These are phyloP conservation scores for Popillia japonica DNA, from an alignment of 1,140 invertebrate species.

Conservation along the genomic window DNA sequence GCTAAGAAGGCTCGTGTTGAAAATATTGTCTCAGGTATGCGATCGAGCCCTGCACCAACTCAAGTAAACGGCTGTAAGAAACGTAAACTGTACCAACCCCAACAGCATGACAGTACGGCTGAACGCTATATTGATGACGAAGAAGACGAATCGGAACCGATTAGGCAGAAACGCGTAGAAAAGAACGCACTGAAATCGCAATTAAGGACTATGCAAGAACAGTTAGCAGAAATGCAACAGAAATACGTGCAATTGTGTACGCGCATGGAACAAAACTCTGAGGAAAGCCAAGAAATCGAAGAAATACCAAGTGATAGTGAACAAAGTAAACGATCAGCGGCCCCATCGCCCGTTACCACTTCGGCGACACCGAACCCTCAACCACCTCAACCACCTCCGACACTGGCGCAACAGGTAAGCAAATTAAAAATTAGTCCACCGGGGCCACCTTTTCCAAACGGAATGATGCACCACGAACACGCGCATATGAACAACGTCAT, in stretches of 20 bases:
- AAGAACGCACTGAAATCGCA: slow-evolving; percentile 86
- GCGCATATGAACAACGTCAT: slow-evolving; percentile 73
- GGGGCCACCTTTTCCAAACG: slow-evolving; percentile 57
- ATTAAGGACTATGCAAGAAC: slow-evolving; percentile 85
- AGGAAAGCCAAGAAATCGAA: slow-evolving; percentile 75
- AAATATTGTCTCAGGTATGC: slow-evolving; percentile 92
- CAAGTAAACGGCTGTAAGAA: slow-evolving; percentile 93
- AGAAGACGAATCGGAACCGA: slow-evolving; percentile 78
- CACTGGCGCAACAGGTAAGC: slow-evolving; percentile 74
- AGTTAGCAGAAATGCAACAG: slow-evolving; percentile 89
- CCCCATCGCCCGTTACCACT: slow-evolving; percentile 68
- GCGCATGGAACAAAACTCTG: slow-evolving; percentile 78
- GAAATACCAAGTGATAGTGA: slow-evolving; percentile 76
- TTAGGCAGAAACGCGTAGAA: slow-evolving; percentile 83
- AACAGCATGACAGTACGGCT: slow-evolving; percentile 85
- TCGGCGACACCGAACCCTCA: slow-evolving; percentile 66
- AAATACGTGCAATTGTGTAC: slow-evolving; percentile 88
- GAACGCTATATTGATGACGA: slow-evolving; percentile 79
- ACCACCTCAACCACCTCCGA: slow-evolving; percentile 63
- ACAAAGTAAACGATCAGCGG: slow-evolving; percentile 64
- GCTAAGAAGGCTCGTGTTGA: slow-evolving; percentile 92
- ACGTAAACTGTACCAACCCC: slow-evolving; percentile 95
- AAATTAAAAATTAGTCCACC: slow-evolving; percentile 75
- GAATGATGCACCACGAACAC: slow-evolving; percentile 65
- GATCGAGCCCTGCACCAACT: slow-evolving; percentile 78